Evolutionary conservation across 2,888 invertebrate genomes (phyloP).

Genomic region (Coelopa pilipes): DNA sequence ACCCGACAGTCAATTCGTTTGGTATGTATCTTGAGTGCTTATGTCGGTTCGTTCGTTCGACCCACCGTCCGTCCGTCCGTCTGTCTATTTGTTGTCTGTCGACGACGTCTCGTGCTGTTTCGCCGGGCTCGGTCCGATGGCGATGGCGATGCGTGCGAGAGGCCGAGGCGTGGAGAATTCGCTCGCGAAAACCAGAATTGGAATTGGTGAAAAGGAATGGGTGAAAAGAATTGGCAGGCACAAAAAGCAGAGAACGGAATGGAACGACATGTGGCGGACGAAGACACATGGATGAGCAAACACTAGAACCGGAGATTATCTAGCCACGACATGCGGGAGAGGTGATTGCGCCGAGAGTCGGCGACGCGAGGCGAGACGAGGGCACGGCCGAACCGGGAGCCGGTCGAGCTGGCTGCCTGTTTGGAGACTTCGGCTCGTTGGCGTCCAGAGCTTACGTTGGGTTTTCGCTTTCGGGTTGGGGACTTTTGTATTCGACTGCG

Average conservation of each 20-base stretch:
- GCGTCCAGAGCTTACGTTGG: not conserved
- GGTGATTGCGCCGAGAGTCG: not conserved
- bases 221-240: no score
- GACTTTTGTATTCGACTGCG: not conserved
- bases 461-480: no score
- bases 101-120: conserved; percentile 17
- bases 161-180: no score
- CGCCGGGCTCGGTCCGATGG: not conserved
- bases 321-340: not conserved
- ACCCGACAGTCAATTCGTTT: not conserved
- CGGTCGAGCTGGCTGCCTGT: not conserved
- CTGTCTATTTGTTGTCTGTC: no score
- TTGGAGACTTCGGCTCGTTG: no score
- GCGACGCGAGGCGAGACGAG: not conserved
- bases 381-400: not conserved
- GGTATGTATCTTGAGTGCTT: conserved; percentile 16
- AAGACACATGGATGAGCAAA: not conserved
- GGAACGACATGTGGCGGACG: not conserved
- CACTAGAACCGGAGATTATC: not conserved
- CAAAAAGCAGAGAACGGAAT: not conserved
- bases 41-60: not conserved
- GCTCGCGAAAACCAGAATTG: no score
- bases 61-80: no score
- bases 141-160: no score
- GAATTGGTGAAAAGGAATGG: no score